phyloP scores from a whole-genome alignment of 1,140 invertebrate species.

The Coenobita brevimanus region DNA sequence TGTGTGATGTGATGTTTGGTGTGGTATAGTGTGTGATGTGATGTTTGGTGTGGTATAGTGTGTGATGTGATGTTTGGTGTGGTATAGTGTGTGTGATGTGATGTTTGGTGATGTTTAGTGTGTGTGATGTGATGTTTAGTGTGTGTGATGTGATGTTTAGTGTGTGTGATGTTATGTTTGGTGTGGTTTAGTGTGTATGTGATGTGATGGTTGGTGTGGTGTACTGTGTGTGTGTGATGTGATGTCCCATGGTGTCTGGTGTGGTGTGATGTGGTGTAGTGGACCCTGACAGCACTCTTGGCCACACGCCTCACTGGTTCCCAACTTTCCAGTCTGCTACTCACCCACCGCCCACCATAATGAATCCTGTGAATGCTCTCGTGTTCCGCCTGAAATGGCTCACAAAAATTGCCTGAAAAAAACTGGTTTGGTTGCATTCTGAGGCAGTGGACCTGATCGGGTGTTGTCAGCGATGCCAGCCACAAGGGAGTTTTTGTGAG shows the following conservation, averaged over 20 bases:
- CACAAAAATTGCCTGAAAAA: constrained; percentile 47
- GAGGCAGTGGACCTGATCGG: constrained; percentile 51
- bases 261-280: not conserved
- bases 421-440: constrained; percentile 58
- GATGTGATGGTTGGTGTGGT: no score
- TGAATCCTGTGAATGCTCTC: constrained; percentile 54
- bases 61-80: no score
- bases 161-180: not conserved
- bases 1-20: no score
- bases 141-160: no score
- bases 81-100: no score
- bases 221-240: no score
- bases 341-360: constrained; percentile 38
- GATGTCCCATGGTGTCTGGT: not conserved
- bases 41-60: no score
- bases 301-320: constrained; percentile 24
- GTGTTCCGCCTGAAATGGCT: constrained; percentile 55
- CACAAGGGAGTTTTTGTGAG: constrained; percentile 25
- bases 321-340: constrained; percentile 37
- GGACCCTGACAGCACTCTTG: constrained; percentile 11
- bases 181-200: not conserved
- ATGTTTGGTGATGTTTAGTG: no score
- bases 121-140: no score
- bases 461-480: constrained; percentile 52
- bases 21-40: no score